A percentile compares a stretch with the other conserved stretches of the same genome.
phyloP scores from a whole-genome alignment of 2,888 invertebrate species.

The Bombylius discolor region DNA sequence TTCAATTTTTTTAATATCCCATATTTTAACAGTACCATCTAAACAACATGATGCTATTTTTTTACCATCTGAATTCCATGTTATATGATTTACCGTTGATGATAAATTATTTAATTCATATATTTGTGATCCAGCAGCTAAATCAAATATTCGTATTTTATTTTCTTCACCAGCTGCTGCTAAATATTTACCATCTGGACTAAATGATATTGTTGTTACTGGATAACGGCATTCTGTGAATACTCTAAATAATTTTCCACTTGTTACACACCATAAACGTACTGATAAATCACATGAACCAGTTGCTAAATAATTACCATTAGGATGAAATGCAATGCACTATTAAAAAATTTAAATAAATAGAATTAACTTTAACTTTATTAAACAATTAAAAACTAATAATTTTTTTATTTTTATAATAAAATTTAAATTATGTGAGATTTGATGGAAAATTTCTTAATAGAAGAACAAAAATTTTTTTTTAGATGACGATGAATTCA shows the following conservation, averaged over 20 bases:
- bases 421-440: too few species aligned
- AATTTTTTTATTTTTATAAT: not conserved
- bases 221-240: conserved; percentile 64
- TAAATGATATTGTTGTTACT: conserved; percentile 66
- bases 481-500: not conserved
- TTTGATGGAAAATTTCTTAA: too few species aligned
- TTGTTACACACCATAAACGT: conserved; percentile 74
- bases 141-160: conserved; percentile 51
- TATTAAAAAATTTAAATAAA: conserved; percentile 13
- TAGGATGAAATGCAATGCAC: conserved; percentile 73
- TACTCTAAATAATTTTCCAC: conserved; percentile 68
- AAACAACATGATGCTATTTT: conserved; percentile 54
- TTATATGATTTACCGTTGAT: conserved; percentile 41
- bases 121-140: conserved; percentile 45
- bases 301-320: conserved; percentile 76
- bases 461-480: not conserved
- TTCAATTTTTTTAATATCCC: conserved; percentile 37
- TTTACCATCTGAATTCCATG: conserved; percentile 46
- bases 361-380: not conserved
- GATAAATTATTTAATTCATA: conserved; percentile 47
- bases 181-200: conserved; percentile 69
- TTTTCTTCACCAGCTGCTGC: conserved; percentile 68
- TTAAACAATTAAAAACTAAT: not conserved
- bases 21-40: conserved; percentile 52
- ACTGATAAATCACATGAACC: conserved; percentile 84